These are phyloP conservation scores for Heteromyza rotundicornis DNA, from an alignment of 2,888 invertebrate species.

Conservation along the genomic window DNA sequence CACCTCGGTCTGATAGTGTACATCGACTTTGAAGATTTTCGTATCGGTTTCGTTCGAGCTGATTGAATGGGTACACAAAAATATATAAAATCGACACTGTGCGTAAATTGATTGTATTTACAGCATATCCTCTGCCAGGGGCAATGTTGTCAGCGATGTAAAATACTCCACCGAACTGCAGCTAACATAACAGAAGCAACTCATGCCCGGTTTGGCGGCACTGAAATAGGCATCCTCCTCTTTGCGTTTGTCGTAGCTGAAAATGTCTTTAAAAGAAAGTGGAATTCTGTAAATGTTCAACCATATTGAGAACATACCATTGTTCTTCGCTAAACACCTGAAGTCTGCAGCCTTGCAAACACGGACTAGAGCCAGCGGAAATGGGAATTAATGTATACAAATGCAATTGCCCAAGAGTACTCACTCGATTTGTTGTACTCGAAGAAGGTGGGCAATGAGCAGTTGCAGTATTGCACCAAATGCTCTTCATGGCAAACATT, in stretches of 20 bases:
- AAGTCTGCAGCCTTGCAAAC: slow-evolving; percentile 45
- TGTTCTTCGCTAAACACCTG: slow-evolving; percentile 49
- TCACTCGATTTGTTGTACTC: slow-evolving; percentile 39
- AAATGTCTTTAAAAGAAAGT: slow-evolving; percentile 41
- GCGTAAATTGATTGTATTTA: too few relatives aligned
- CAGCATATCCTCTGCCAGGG: slow-evolving; percentile 30
- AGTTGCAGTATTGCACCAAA: slow-evolving; percentile 51
- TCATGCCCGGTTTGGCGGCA: slow-evolving; percentile 51
- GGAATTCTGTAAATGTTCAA: background rate
- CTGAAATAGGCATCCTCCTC: slow-evolving; percentile 51
- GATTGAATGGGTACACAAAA: background rate
- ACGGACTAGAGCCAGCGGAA: slow-evolving; percentile 26
- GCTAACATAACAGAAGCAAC: slow-evolving; percentile 53
- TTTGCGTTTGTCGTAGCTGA: slow-evolving; percentile 50
- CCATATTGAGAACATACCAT: slow-evolving; percentile 40
- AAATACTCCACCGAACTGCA: slow-evolving; percentile 53
- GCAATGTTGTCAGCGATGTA: slow-evolving; percentile 43
- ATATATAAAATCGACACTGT: too few relatives aligned
- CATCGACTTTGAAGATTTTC: slow-evolving; percentile 54
- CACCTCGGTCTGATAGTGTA: slow-evolving; percentile 60
- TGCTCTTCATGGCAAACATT: slow-evolving; percentile 55
- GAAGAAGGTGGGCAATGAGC: slow-evolving; percentile 52
- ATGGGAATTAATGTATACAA: background rate
- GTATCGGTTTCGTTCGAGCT: slow-evolving; percentile 31
- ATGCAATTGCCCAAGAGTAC: background rate